phyloP scores from a whole-genome alignment of 2,888 invertebrate species.

The Eupithecia abbreviata region DNA sequence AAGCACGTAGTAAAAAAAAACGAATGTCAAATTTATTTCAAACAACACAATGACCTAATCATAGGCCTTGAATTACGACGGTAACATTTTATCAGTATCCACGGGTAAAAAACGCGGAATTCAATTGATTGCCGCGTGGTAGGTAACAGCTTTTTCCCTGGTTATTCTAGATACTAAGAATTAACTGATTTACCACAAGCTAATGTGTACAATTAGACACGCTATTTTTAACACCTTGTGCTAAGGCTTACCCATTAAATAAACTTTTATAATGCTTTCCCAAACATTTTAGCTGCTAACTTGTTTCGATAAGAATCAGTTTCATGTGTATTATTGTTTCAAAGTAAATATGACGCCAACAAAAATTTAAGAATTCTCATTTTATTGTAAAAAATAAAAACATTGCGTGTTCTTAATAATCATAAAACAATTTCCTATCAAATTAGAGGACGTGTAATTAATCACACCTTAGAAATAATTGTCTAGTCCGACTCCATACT shows the following conservation, averaged over 20 bases:
- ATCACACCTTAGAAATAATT: conserved; percentile 40
- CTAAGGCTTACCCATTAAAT: background rate
- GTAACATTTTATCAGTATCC: background rate
- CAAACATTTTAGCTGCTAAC: background rate
- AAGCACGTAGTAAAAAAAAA: background rate
- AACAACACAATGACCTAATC: background rate
- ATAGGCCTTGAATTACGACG: background rate
- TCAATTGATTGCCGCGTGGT: background rate
- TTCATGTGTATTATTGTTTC: background rate
- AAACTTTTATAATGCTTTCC: conserved; percentile 17
- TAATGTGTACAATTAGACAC: conserved; percentile 75
- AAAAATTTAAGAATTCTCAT: background rate
- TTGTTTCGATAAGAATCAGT: background rate
- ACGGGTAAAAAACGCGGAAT: background rate
- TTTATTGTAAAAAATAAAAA: background rate
- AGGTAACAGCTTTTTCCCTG: conserved; percentile 3
- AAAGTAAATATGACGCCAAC: background rate
- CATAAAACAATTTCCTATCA: conserved; percentile 13
- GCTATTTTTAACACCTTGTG: conserved; percentile 50
- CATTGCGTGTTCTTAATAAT: background rate
- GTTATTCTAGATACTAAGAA: conserved; percentile 21
- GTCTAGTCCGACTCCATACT: conserved; percentile 64
- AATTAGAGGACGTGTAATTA: conserved; percentile 23
- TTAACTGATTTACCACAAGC: conserved; percentile 65
- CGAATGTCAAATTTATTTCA: background rate